Conservation (phyloP, 2,797 vertebrate genomes). For the Neosilurus hyrtlii region DNA sequence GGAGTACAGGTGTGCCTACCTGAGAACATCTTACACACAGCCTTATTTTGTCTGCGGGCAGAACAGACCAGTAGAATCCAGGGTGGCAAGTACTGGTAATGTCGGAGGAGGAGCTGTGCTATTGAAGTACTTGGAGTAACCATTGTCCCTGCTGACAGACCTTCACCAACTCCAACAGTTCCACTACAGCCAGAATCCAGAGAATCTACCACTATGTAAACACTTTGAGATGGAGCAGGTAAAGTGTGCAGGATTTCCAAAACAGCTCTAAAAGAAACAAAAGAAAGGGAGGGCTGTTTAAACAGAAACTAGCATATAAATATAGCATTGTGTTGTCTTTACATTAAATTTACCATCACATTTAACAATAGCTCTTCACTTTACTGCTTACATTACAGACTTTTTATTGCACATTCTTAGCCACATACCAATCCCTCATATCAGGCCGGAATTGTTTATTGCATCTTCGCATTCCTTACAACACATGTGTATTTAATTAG, state of each 20-base stretch:
- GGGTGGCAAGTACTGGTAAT: slow-evolving; percentile 75
- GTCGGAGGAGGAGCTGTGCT: slow-evolving; percentile 70
- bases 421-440: background rate
- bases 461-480: background rate
- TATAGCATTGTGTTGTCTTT: background rate
- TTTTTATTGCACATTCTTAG: background rate
- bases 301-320: background rate
- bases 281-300: slow-evolving; percentile 6
- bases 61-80: slow-evolving; percentile 82
- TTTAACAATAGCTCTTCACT: background rate
- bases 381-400: background rate
- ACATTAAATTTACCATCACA: background rate
- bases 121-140: slow-evolving; percentile 65
- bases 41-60: slow-evolving; percentile 74
- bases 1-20: slow-evolving; percentile 58
- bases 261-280: slow-evolving; percentile 65
- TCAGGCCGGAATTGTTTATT: background rate
- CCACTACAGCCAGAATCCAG: slow-evolving; percentile 65
- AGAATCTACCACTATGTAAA: slow-evolving; percentile 76
- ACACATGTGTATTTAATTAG: background rate
- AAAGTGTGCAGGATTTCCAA: slow-evolving; percentile 72
- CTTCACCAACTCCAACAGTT: slow-evolving; percentile 43
- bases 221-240: slow-evolving; percentile 69
- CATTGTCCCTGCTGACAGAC: slow-evolving; percentile 24
- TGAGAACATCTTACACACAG: slow-evolving; percentile 77